Percentiles rank a stretch among this genome's conserved stretches.
Conservation (phyloP, 2,113 vertebrate species). For the Mobula birostris region DNA sequence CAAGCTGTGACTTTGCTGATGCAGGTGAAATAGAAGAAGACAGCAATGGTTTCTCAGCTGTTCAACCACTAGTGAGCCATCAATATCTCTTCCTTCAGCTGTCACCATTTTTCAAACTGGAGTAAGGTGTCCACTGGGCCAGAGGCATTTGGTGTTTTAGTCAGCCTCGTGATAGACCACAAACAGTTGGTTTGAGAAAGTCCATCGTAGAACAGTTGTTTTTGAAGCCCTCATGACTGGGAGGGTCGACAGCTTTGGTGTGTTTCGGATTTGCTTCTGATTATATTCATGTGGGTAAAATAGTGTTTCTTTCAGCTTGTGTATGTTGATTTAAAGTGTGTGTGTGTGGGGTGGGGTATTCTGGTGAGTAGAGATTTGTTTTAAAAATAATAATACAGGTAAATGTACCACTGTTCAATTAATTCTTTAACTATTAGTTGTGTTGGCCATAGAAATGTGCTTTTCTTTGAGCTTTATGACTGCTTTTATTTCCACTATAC, state of each 20-base stretch:
- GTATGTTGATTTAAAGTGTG: background rate
- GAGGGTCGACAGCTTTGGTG: background rate
- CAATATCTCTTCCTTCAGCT: conserved; percentile 61
- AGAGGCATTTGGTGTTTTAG: conserved; percentile 37
- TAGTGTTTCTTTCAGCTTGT: background rate
- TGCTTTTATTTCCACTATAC: background rate
- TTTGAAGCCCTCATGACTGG: conserved; percentile 9
- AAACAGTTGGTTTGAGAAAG: conserved; percentile 47
- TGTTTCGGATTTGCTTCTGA: conserved; percentile 5
- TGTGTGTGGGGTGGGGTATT: too few relatives aligned
- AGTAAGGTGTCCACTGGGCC: conserved; percentile 46
- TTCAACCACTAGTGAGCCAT: conserved; percentile 56
- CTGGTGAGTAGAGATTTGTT: background rate
- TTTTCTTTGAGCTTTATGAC: background rate
- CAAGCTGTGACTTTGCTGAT: conserved; percentile 57
- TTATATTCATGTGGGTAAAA: background rate
- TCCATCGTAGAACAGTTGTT: conserved; percentile 47
- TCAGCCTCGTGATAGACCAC: conserved; percentile 41
- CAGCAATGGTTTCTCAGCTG: conserved; percentile 55
- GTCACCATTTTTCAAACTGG: conserved; percentile 56
- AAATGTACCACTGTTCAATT: background rate
- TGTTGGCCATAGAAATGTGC: background rate
- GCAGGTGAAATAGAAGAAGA: conserved; percentile 65
- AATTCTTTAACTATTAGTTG: background rate
- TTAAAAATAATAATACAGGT: background rate